Base-by-base conservation (phyloP, 2,113 vertebrate species). In the Anser cygnoides region DNA sequence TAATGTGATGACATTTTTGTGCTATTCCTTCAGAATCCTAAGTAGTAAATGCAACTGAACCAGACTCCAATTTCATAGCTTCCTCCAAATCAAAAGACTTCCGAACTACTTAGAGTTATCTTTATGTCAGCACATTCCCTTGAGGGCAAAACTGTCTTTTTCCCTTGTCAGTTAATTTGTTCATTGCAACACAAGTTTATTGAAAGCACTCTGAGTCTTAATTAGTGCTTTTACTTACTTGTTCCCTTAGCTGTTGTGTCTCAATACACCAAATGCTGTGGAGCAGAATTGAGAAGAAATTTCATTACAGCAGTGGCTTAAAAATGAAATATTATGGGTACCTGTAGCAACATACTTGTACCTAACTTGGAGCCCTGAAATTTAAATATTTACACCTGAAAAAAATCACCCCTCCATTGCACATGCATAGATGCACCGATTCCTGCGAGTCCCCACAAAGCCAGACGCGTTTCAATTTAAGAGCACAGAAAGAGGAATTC, bases 141-240 rank as follows among this genome's bases (percentile, higher is more conserved):
- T 1, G 1, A 89, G 94, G 94, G 76, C 61, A 87, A 79, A 65
- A 84, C 23, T 77, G 77, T 72, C 81, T 93, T 97, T 93, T 84
- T 78, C 72, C 62, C 79, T 71, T 67, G 85, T 65, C 55, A 90
- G 41, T 94, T 96, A 92, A 96, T 97, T 97, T 96, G 87, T 81
- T 89, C 93, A 76, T 90, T 90, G 79, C 88, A 84, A 89, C 78
- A 84, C 57, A 76, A 81, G 90, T 95, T 94, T 95, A 89, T 84
- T 84, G 92, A 93, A 95, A 95, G 82, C 87, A 89, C 85, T 95
- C 71, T 6, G 22, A 89, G 63, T 92, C 76, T 96, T 96, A 96
- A 93, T 95, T 87, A 96, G 91, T 72, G 73, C 89, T 90, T 88
- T 94, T 70, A 92, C 70, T 52, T 87, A 76, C 33, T 81, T 20